Evolutionary conservation across 2,113 vertebrate species (phyloP), one percentile per base, ranked within the genome.

Genomic region (Leuciscus idus): DNA sequence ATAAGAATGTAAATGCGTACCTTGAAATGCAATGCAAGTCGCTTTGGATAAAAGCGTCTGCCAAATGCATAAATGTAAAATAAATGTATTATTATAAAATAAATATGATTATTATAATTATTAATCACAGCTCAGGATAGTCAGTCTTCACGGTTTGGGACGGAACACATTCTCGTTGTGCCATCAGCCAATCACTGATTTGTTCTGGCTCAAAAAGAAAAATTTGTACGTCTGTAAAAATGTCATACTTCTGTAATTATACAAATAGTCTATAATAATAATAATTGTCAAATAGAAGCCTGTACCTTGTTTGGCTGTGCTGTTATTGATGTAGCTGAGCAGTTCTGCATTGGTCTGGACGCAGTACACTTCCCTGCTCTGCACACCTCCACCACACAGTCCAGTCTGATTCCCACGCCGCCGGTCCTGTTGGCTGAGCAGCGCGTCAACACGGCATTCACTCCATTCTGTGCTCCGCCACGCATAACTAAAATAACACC

Each of bases 401-500:
- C 97, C 96, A 0, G 98, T 98, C 89, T 97, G 96, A 89, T 99
- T 99, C 72, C 95, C 94, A 7, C 98, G 92, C 33, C 98, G 93
- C 88, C 97, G 96, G 91, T 99, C 98, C 91, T 99, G 98, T 33
- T 99, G 98, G 89, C 96, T 97, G 1, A 99, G 96, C 90, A 99
- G 91, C 43, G 94, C 89, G 89, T 99, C 98, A 0, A 98, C 96
- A 0, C 96, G 95, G 76, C 98, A 99, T 83, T 99, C 97, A 0
- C 95, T 96, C 98, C 98, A 99, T 90, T 99, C 98, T 0, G 97
- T 96, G 75, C 96, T 96, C 89, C 96, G 95, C 98, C 98, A 99
- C 12, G 94, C 94, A 13, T 96, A 98, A 81, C 98, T 99, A 70
- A 17, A 33, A 30, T 43, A 28, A 33, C 6, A 0, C n/a, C 6